Base-by-base conservation (phyloP, 2,797 vertebrate species). In the Manis javanica region DNA sequence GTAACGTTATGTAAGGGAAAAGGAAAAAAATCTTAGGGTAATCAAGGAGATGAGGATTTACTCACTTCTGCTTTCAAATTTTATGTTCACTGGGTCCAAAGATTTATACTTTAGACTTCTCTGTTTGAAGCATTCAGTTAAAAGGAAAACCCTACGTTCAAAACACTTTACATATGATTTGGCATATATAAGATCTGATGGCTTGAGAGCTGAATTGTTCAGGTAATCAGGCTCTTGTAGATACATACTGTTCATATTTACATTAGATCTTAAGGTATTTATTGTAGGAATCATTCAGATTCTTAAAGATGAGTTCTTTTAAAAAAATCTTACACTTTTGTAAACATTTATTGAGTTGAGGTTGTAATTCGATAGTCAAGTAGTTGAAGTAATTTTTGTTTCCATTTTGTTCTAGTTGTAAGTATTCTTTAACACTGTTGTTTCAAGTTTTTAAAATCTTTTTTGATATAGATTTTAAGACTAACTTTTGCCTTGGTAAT, bases 301-400 rank as follows among this genome's bases (percentile, higher is more conserved):
- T 37, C 66, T 83, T 84, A 61, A 74, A 92, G 64, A 68, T 34
- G 23, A 78, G 8, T 84, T 90, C 2, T 93, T 83, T 66, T 51
- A 51, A 26, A 63, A 82, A 84, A n/a, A 23, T 29, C 21, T 85
- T 75, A 74, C 1, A 55, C 53, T 85, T 86, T 37, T 85, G 18
- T 95, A 51, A 93, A 23, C 77, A 66, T 83, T 57, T 89, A 74
- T 85, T 92, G 61, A 57, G 37, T 79, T 95, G 31, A 57, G 8
- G 39, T 81, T 75, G 42, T 94, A 83, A 72, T 74, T 91, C 74
- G 78, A 29, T 77, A 31, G 29, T 71, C 93, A 39, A 85, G 5
- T 91, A 96, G 39, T 88, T 91, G 29, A 91, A 93, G 86, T 83
- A 83, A 74, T 42, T 59, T 91, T 91, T 57, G 8, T 91, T 94